These are phyloP conservation scores for Holcopasites calliopsidis DNA, from an alignment of 1,140 invertebrate genomes.

Conservation along the genomic window DNA sequence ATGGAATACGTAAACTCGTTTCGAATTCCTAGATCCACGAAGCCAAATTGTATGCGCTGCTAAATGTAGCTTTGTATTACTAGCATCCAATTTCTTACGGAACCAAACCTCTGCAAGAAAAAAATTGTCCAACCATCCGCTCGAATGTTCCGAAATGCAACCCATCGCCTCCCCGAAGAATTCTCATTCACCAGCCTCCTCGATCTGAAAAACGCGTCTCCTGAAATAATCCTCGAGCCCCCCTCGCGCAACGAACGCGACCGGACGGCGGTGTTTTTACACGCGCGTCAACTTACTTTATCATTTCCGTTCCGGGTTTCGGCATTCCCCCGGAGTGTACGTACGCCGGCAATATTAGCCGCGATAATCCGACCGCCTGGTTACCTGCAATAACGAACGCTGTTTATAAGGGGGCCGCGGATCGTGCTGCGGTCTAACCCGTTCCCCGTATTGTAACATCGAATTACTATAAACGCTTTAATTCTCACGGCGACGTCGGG, in stretches of 20 bases:
- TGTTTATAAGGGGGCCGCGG: conserved; percentile 38
- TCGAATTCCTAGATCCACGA: no score
- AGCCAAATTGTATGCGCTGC: no score
- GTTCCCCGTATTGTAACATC: conserved; percentile 54
- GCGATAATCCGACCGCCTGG: conserved; percentile 38
- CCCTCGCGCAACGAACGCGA: background rate
- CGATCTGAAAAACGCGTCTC: background rate
- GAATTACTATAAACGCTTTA: conserved; percentile 61
- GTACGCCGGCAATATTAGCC: conserved; percentile 25
- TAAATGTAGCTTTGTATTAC: no score
- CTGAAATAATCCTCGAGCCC: background rate
- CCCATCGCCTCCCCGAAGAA: no score
- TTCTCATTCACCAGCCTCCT: background rate
- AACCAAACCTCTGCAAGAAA: no score
- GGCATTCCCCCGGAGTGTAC: background rate
- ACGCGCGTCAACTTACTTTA: conserved; percentile 37
- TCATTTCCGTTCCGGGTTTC: conserved; percentile 28
- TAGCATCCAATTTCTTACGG: no score
- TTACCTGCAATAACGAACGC: conserved; percentile 37
- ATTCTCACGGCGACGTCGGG: conserved; percentile 31
- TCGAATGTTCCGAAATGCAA: no score
- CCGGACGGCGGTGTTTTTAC: conserved; percentile 19
- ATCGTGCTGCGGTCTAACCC: conserved; percentile 13
- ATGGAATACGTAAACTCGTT: no score
- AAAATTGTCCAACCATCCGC: no score